These are phyloP conservation scores for Alcis repandata DNA, from an alignment of 2,888 invertebrate species.

Conservation along the genomic window DNA sequence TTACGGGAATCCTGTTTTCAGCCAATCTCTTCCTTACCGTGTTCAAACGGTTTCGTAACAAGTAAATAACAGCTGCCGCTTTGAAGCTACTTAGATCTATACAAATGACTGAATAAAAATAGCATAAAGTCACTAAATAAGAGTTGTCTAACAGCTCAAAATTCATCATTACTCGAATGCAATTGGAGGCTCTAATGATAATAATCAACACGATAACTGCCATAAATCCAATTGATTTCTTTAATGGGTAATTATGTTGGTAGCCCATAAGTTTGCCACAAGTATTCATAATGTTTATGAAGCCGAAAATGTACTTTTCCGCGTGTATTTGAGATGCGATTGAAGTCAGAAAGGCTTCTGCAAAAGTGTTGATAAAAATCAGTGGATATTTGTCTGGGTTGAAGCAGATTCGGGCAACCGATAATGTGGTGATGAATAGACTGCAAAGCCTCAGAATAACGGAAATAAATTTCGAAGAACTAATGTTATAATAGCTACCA, in stretches of 20 bases:
- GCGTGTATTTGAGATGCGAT: slow-evolving; percentile 3
- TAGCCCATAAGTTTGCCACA: slow-evolving; percentile 4
- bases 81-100: slow-evolving; percentile 3
- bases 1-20: neutral
- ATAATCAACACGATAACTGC: neutral
- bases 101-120: neutral
- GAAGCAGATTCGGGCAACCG: neutral
- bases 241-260: neutral
- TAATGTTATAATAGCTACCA: slow-evolving; percentile 6
- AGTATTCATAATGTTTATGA: slow-evolving; percentile 4
- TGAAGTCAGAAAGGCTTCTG: neutral
- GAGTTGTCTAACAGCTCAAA: neutral
- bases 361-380: neutral
- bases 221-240: neutral
- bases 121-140: neutral
- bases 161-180: neutral
- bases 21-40: neutral
- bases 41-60: slow-evolving; percentile 2
- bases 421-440: neutral
- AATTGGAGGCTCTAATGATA: neutral
- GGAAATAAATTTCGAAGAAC: neutral
- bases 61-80: neutral
- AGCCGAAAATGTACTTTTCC: slow-evolving; percentile 3
- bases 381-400: neutral
- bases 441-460: neutral